Evolutionary conservation across 2,888 invertebrate genomes (phyloP).

Genomic region (Pinctada fucata): DNA sequence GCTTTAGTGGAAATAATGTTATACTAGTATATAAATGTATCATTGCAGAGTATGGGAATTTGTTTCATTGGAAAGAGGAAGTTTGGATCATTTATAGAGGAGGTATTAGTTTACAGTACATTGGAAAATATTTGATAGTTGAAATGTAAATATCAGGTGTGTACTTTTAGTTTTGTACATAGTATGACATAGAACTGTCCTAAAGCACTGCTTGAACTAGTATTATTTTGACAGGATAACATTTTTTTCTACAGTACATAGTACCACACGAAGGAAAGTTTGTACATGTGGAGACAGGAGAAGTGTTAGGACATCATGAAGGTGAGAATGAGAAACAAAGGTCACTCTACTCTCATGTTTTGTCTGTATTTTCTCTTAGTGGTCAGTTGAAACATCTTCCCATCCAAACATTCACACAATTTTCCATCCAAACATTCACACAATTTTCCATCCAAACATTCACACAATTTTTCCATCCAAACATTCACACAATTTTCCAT

Average conservation of each 20-base stretch:
- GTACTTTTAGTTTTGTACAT: too few species aligned
- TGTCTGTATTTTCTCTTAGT: background rate
- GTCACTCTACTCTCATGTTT: background rate
- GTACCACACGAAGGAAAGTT: slow-evolving; percentile 87
- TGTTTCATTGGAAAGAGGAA: slow-evolving; percentile 95
- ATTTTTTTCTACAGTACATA: slow-evolving; percentile 84
- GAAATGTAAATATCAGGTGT: too few species aligned
- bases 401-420: background rate
- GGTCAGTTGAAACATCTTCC: background rate
- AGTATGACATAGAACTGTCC: too few species aligned
- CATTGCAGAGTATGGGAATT: slow-evolving; percentile 88
- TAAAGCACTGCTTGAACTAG: too few species aligned
- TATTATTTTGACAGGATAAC: too few species aligned
- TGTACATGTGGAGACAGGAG: slow-evolving; percentile 88
- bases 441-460: background rate
- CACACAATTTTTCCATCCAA: background rate
- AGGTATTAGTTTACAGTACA: slow-evolving; percentile 80
- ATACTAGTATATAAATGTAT: too few species aligned
- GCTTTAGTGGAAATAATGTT: too few species aligned
- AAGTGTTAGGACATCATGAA: slow-evolving; percentile 86
- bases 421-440: background rate
- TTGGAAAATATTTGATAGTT: too few species aligned
- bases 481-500: background rate
- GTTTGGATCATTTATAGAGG: slow-evolving; percentile 91
- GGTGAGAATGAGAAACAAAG: slow-evolving; percentile 65